These are phyloP conservation scores for Crypturellus tataupa DNA, from an alignment of 2,797 vertebrate genomes.

Conservation along the genomic window DNA sequence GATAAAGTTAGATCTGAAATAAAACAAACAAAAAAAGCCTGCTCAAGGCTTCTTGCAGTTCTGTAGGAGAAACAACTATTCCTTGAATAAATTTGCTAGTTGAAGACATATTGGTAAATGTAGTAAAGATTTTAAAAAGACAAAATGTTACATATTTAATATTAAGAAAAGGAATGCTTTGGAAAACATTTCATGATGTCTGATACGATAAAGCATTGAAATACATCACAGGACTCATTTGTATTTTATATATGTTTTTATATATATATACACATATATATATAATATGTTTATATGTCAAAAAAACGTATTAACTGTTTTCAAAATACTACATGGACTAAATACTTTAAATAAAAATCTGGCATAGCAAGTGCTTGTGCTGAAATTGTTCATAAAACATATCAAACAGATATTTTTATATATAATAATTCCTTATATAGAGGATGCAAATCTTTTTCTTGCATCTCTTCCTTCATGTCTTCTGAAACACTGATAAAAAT, in stretches of 20 bases:
- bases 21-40: neutral
- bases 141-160: neutral
- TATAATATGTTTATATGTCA: neutral
- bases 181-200: neutral
- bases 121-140: neutral
- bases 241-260: neutral
- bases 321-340: neutral
- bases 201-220: neutral
- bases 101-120: neutral
- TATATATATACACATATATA: no score
- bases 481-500: neutral
- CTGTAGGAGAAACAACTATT: neutral
- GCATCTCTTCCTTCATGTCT: neutral
- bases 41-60: neutral
- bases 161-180: neutral
- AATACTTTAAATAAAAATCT: neutral
- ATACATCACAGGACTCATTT: neutral
- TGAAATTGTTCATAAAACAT: neutral
- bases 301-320: neutral
- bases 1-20: neutral
- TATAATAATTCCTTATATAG: neutral
- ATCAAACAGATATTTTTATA: neutral
- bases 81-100: neutral
- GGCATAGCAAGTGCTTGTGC: neutral
- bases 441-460: neutral